Conservation (phyloP, 2,797 vertebrate genomes). For the Hafferia zeledoni region DNA sequence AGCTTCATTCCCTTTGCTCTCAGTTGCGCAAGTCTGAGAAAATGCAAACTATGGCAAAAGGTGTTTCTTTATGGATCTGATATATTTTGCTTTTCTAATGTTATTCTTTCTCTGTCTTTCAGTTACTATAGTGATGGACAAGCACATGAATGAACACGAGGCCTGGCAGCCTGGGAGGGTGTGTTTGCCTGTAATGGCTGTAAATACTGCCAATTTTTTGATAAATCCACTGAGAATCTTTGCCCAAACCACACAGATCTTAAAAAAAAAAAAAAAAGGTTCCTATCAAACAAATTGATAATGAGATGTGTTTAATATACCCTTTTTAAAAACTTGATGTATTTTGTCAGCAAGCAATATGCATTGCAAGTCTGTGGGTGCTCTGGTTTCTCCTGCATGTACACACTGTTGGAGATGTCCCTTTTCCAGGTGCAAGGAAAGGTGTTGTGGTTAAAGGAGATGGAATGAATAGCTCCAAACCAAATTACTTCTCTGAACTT, state of each 20-base stretch:
- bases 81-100: not conserved
- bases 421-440: not conserved
- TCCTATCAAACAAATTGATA: not conserved
- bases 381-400: not conserved
- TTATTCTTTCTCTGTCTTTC: conserved; percentile 23
- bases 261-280: not conserved
- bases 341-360: not conserved
- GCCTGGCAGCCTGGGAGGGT: not conserved
- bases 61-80: not conserved
- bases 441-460: not conserved
- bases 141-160: not conserved
- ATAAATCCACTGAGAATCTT: not conserved
- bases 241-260: not conserved
- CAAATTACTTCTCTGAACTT: not conserved
- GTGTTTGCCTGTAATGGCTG: not conserved
- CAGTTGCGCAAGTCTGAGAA: not conserved
- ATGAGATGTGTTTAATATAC: not conserved
- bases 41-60: not conserved
- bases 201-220: not conserved
- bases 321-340: not conserved
- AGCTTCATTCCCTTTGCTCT: not conserved
- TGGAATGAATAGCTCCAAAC: not conserved
- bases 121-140: conserved; percentile 59
- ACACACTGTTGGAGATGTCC: not conserved
- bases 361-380: not conserved